phyloP scores from a whole-genome alignment of 1,140 invertebrate genomes.

The Meloidogyne hapla region DNA sequence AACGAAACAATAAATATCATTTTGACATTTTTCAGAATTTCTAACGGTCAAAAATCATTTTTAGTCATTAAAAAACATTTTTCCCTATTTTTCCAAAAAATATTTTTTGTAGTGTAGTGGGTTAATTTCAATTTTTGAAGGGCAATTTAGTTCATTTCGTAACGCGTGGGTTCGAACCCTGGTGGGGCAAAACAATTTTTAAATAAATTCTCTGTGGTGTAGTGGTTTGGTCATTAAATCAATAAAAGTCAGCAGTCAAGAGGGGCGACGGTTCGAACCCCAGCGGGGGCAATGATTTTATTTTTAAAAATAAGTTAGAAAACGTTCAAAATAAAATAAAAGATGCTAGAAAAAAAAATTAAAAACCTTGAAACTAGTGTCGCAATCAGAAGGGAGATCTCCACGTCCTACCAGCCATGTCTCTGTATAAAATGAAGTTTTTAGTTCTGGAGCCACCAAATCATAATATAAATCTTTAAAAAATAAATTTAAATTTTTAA shows the following conservation, averaged over 20 bases:
- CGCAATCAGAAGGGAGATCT: conserved; percentile 61
- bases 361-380: conserved; percentile 47
- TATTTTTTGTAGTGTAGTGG: conserved; percentile 6
- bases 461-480: conserved; percentile 78
- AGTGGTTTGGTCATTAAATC: too few species aligned
- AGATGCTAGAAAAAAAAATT: not conserved
- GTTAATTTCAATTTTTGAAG: too few species aligned
- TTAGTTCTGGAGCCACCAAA: conserved; percentile 75
- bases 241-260: too few species aligned
- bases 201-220: too few species aligned
- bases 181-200: too few species aligned
- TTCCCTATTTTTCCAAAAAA: not conserved
- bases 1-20: not conserved
- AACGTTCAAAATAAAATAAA: not conserved
- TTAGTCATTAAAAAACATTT: not conserved
- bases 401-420: conserved; percentile 80
- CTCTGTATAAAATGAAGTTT: conserved; percentile 76
- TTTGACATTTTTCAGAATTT: not conserved
- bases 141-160: too few species aligned
- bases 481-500: not conserved
- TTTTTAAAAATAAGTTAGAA: not conserved
- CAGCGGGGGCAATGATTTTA: not conserved
- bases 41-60: not conserved
- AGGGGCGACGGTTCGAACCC: not conserved
- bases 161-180: too few species aligned